Evolutionary conservation across 2,888 invertebrate genomes (phyloP).

Genomic region (Torymus aiolomorphi): DNA sequence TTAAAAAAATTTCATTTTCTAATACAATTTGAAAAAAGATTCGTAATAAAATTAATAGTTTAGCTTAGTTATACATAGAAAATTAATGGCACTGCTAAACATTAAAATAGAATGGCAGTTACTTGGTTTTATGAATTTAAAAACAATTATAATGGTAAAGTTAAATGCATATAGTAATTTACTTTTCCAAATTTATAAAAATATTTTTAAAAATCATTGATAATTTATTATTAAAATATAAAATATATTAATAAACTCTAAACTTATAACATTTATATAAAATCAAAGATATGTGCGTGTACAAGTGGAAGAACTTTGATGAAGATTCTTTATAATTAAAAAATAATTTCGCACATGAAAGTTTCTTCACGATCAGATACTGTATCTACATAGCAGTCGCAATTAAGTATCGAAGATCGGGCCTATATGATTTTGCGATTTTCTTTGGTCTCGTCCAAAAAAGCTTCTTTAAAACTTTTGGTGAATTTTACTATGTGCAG

Average conservation of each 20-base stretch:
- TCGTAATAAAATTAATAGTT: conserved; percentile 28
- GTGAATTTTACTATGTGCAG: conserved; percentile 46
- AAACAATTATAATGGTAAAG: conserved; percentile 9
- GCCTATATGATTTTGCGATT: conserved; percentile 49
- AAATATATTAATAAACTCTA: conserved; percentile 27
- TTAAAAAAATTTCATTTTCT: conserved; percentile 31
- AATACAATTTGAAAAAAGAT: conserved; percentile 32
- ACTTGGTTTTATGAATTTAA: conserved; percentile 18
- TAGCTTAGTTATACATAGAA: conserved; percentile 22
- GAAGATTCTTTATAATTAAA: conserved; percentile 44
- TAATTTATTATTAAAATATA: conserved; percentile 35
- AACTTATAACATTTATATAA: conserved; percentile 30
- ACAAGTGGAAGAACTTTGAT: conserved; percentile 57
- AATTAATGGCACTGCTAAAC: conserved; percentile 45
- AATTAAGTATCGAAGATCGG: conserved; percentile 55
- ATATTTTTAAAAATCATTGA: conserved; percentile 12
- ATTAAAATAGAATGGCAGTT: conserved; percentile 48
- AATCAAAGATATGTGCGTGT: conserved; percentile 50
- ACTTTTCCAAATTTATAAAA: conserved; percentile 10
- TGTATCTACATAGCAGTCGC: conserved; percentile 32
- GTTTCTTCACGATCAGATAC: conserved; percentile 15
- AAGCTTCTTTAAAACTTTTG: conserved; percentile 59
- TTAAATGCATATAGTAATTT: conserved; percentile 16
- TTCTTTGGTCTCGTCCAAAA: conserved; percentile 64
- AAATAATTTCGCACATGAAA: conserved; percentile 33